Base-by-base conservation (phyloP, 2,888 invertebrate genomes). In the Tenodera sinensis region DNA sequence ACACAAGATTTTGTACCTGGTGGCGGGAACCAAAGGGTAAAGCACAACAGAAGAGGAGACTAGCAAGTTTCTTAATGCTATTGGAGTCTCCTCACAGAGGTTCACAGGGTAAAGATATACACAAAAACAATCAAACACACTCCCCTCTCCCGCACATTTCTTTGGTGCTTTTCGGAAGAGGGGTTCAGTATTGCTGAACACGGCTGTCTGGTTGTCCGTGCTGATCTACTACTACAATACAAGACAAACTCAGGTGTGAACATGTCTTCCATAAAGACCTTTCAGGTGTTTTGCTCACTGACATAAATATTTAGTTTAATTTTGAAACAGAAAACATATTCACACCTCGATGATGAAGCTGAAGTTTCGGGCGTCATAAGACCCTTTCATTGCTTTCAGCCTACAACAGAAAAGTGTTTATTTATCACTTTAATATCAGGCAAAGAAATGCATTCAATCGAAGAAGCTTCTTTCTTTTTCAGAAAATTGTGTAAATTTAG, bases 1-100 rank as follows among this genome's bases (percentile, higher is more conserved):
- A 95, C 98, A 98, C 96, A 99, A 97, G 96, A 99, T 99, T 96
- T 98, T 98, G 97, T 99, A 99, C 97, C 98, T 98, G 90, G 90
- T 14, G 87, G 28, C n/a, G 20, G 82, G 86, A 86, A 86, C 86
- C 28, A 81, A 71, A 71, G 54, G 54, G 54, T 71, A 71, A 42
- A 42, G 83, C 27, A 27, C 83, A 83, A 28, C 83, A 83, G 25
- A 12, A 28, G 28, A 83, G 83, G 83, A 28, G 83, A 30, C 83
- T 28, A 83, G 83, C 83, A 83, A 83, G 83, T 83, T 83, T 1
- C 83, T 27, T 83, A 14, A 71, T 71, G 54, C 54, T 71, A 71
- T 71, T 71, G 20, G 54, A 6, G 25, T 6, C 15, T 71, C 25
- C 54, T 71, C 54, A 71, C 54, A 27, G 20, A 83, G 20, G n/a